A percentile compares a stretch with the other conserved stretches of the same genome.
Evolutionary conservation across 2,888 invertebrate genomes (phyloP).

Genomic region (Xylota sylvarum): DNA sequence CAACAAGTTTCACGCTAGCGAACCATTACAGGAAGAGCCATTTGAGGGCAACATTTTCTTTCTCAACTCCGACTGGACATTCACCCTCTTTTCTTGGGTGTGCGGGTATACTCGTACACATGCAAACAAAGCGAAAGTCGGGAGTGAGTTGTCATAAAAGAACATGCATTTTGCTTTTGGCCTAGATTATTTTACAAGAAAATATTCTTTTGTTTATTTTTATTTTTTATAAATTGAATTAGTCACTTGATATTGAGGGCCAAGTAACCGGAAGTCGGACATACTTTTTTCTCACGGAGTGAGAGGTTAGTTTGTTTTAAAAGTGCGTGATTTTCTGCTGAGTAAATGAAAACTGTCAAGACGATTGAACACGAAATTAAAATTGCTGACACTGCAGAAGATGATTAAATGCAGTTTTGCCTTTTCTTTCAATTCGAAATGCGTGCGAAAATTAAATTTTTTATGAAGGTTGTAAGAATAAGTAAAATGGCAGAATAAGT

Average conservation of each 20-base stretch:
- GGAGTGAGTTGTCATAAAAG: not conserved
- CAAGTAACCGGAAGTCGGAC: constrained; percentile 23
- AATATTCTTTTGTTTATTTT: constrained; percentile 6
- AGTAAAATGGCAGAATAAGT: too few species aligned
- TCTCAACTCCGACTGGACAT: constrained; percentile 28
- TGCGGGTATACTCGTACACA: not conserved
- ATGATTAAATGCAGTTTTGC: not conserved
- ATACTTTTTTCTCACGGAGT: constrained; percentile 1
- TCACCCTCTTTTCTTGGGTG: constrained; percentile 33
- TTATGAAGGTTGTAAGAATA: too few species aligned
- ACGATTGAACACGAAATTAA: not conserved
- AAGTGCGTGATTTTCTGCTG: not conserved
- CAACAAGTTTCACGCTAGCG: constrained; percentile 52
- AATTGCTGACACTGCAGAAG: not conserved
- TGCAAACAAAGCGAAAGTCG: not conserved
- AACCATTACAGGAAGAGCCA: constrained; percentile 46
- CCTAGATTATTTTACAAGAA: constrained; percentile 32
- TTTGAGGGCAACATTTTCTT: constrained; percentile 55
- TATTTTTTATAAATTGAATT: constrained; percentile 42
- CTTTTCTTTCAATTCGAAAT: not conserved
- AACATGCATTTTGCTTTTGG: constrained; percentile 53
- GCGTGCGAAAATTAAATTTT: too few species aligned
- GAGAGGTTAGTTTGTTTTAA: not conserved
- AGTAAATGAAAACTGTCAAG: not conserved
- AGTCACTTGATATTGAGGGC: constrained; percentile 16